These are phyloP conservation scores for Silvanus unidentatus DNA, from an alignment of 2,888 invertebrate species.

Conservation along the genomic window DNA sequence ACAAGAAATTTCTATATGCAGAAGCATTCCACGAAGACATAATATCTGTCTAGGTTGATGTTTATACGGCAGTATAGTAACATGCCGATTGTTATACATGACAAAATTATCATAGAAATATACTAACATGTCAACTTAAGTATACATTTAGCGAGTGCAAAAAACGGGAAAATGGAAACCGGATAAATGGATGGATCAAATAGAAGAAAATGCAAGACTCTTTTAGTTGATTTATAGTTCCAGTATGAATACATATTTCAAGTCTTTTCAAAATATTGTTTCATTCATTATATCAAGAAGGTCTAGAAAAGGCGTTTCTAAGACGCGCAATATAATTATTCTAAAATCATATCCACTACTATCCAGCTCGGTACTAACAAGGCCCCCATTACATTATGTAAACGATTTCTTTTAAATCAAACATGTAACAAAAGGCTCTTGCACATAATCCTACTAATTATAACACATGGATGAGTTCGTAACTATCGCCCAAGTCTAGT, in stretches of 20 bases:
- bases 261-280: no score
- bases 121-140: conserved; percentile 25
- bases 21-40: conserved; percentile 22
- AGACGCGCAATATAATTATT: no score
- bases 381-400: no score
- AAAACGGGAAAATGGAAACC: conserved; percentile 20
- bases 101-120: conserved; percentile 31
- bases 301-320: no score
- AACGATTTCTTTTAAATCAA: neutral
- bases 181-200: conserved; percentile 31
- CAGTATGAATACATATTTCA: no score
- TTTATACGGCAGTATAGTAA: conserved; percentile 27
- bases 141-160: conserved; percentile 19
- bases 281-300: no score
- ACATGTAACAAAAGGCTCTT: conserved; percentile 21
- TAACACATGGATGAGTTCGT: conserved; percentile 22
- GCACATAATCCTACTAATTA: conserved; percentile 23
- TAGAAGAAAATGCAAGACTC: conserved; percentile 21
- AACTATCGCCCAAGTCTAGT: conserved; percentile 11
- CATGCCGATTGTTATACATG: conserved; percentile 33
- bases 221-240: conserved; percentile 11
- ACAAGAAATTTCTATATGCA: conserved; percentile 21
- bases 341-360: no score
- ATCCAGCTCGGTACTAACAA: no score
- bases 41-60: conserved; percentile 24